phyloP scores from a whole-genome alignment of 2,888 invertebrate genomes.

The Reticulitermes lucifugus region DNA sequence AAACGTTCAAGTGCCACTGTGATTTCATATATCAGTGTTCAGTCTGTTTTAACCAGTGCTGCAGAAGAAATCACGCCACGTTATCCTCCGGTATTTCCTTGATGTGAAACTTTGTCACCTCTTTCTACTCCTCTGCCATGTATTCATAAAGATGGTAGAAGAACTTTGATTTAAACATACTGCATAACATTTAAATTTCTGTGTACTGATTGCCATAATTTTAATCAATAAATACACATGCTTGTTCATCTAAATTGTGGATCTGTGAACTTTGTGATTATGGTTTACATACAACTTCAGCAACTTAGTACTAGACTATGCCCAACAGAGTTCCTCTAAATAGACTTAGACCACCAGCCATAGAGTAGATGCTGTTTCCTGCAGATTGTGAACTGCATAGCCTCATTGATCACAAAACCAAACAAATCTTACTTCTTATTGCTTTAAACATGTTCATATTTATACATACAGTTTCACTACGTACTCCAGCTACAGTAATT shows the following conservation, averaged over 20 bases:
- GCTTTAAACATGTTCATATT: no score
- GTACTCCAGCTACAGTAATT: not conserved
- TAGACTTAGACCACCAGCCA: not conserved
- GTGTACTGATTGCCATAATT: constrained; percentile 53
- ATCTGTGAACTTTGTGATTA: not conserved
- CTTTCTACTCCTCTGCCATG: constrained; percentile 30
- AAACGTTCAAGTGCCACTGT: not conserved
- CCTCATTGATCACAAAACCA: not conserved
- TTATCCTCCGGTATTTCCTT: constrained; percentile 44
- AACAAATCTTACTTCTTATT: no score
- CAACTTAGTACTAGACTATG: no score
- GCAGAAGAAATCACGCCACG: not conserved
- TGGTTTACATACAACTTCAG: no score
- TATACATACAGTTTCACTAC: no score
- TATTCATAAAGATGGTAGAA: constrained; percentile 45
- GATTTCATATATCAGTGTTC: not conserved
- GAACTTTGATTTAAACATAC: constrained; percentile 44
- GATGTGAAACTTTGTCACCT: constrained; percentile 33
- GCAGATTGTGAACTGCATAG: not conserved
- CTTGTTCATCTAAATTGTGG: constrained; percentile 39
- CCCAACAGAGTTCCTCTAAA: no score
- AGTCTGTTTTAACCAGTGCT: constrained; percentile 15
- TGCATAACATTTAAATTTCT: constrained; percentile 42
- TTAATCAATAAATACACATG: constrained; percentile 51
- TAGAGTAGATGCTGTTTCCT: not conserved